A percentile compares a stretch with the other conserved stretches of the same genome.
These are phyloP conservation scores for Uloborus plumipes DNA, from an alignment of 2,888 invertebrate genomes.

Conservation along the genomic window DNA sequence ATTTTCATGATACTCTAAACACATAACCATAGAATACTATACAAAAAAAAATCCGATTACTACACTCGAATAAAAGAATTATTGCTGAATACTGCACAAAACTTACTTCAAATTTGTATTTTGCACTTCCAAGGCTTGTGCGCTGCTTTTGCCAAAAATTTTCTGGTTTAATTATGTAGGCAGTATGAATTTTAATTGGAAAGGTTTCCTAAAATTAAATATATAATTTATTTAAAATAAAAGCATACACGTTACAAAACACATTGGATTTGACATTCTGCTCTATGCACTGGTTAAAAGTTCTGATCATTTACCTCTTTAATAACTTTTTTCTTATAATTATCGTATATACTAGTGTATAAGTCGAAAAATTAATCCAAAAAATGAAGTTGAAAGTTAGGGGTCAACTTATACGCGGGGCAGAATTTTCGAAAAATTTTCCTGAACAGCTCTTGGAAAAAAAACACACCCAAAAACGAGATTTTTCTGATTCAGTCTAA, in stretches of 20 bases:
- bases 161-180: constrained; percentile 97
- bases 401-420: too few relatives aligned
- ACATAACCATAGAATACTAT: neutral
- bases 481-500: too few relatives aligned
- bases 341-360: too few relatives aligned
- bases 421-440: too few relatives aligned
- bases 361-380: too few relatives aligned
- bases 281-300: neutral
- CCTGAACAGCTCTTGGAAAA: too few relatives aligned
- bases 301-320: neutral
- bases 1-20: too few relatives aligned
- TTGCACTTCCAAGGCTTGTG: constrained; percentile 95
- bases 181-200: constrained; percentile 87
- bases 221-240: neutral
- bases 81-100: neutral
- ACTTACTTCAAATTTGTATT: constrained; percentile 97
- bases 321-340: too few relatives aligned
- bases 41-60: too few relatives aligned
- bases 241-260: neutral
- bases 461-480: too few relatives aligned
- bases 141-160: constrained; percentile 99
- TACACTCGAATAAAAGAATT: neutral
- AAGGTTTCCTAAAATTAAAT: constrained; percentile 84
- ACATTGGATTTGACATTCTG: neutral
- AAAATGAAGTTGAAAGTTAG: too few relatives aligned